Conservation (phyloP, 2,113 vertebrate species). For the human region DNA sequence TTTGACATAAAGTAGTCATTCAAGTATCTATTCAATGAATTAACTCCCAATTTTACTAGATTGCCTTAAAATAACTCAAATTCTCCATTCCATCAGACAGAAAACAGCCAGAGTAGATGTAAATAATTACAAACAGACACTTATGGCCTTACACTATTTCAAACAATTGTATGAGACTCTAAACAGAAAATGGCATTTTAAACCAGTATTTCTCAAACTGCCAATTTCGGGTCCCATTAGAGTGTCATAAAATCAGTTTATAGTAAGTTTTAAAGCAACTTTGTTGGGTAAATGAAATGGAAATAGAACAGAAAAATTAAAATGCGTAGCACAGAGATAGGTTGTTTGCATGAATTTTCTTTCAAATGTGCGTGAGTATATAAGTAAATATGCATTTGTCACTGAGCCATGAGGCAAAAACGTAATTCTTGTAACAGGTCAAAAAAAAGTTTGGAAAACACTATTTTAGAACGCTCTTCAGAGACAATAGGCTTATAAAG, state of each 20-base stretch:
- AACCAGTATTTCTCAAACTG: not conserved
- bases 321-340: not conserved
- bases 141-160: not conserved
- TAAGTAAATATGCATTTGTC: not conserved
- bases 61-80: not conserved
- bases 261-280: not conserved
- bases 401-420: not conserved
- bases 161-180: not conserved
- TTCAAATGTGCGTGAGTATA: not conserved
- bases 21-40: not conserved
- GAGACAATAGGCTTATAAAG: slow-evolving; percentile 25
- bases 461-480: slow-evolving; percentile 2
- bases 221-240: not conserved
- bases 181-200: slow-evolving; percentile 1
- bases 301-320: not conserved
- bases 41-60: not conserved
- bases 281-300: not conserved
- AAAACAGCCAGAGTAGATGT: not conserved
- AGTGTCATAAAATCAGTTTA: not conserved
- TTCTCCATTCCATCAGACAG: not conserved
- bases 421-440: not conserved
- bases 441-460: not conserved
- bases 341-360: not conserved
- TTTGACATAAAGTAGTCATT: not conserved
- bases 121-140: not conserved